A percentile compares a stretch with the other conserved stretches of the same genome.
phyloP scores from a whole-genome alignment of 2,113 vertebrate genomes.

The Ptychochromis oligacanthus region DNA sequence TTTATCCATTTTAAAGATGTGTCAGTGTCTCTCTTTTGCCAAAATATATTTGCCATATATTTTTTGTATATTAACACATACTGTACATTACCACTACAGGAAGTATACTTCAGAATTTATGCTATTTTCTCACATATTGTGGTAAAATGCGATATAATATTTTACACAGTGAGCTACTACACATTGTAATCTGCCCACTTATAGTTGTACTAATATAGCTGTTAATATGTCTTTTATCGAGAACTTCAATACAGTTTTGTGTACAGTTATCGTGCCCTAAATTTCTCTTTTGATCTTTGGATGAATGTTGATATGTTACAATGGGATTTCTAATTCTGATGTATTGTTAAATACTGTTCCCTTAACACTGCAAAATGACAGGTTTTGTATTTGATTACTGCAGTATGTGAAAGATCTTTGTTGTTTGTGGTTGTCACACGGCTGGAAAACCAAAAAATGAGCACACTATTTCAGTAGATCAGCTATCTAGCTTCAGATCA shows the following conservation, averaged over 20 bases:
- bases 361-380: background rate
- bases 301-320: background rate
- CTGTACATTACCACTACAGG: slow-evolving; percentile 54
- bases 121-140: slow-evolving; percentile 18
- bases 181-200: background rate
- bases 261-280: slow-evolving; percentile 12
- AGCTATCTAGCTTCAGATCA: background rate
- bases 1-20: slow-evolving; percentile 66
- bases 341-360: background rate
- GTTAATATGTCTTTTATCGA: slow-evolving; percentile 23
- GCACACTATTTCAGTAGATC: background rate
- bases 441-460: background rate
- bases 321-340: background rate
- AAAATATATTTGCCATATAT: slow-evolving; percentile 62
- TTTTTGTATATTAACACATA: slow-evolving; percentile 70
- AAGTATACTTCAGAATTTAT: background rate
- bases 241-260: slow-evolving; percentile 13
- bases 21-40: slow-evolving; percentile 28
- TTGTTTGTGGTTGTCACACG: background rate
- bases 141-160: slow-evolving; percentile 1
- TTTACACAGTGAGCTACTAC: background rate
- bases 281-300: slow-evolving; percentile 7
- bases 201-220: slow-evolving; percentile 32
- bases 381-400: background rate
- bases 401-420: background rate